Conservation (phyloP, 2,888 invertebrate species). For the Camptogramma bilineatum region DNA sequence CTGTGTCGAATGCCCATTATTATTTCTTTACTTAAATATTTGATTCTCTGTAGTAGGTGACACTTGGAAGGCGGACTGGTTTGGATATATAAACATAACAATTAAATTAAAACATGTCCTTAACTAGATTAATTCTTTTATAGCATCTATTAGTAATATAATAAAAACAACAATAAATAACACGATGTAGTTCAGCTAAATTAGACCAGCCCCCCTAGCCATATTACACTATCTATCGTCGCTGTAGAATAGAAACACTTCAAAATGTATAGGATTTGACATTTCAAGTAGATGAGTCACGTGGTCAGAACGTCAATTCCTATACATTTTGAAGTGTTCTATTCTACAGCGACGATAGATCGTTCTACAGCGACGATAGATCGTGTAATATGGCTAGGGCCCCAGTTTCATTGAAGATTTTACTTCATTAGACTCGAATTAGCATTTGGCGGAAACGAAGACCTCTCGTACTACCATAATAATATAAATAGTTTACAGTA, state of each 20-base stretch:
- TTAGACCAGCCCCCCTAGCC: too few species aligned
- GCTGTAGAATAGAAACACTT: too few species aligned
- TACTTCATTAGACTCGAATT: background rate
- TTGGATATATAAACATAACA: background rate
- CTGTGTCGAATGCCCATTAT: too few species aligned
- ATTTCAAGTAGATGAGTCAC: too few species aligned
- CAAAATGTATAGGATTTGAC: too few species aligned
- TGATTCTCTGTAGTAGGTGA: background rate
- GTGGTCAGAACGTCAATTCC: too few species aligned
- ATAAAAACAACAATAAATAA: constrained; percentile 15
- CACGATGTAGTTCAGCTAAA: constrained; percentile 1
- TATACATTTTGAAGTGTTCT: too few species aligned
- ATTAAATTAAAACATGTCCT: background rate
- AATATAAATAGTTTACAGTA: background rate
- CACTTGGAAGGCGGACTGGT: background rate
- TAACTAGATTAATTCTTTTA: background rate
- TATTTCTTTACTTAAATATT: background rate
- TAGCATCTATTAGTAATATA: constrained; percentile 3
- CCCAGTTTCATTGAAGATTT: constrained; percentile 11
- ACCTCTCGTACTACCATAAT: background rate
- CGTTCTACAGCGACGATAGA: too few species aligned
- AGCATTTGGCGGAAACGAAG: background rate
- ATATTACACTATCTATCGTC: too few species aligned
- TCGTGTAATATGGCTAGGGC: too few species aligned
- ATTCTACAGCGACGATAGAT: too few species aligned